A percentile compares a stretch with the other conserved stretches of the same genome.
These are phyloP conservation scores for Sitodiplosis mosellana DNA, from an alignment of 1,140 invertebrate species.

Conservation along the genomic window DNA sequence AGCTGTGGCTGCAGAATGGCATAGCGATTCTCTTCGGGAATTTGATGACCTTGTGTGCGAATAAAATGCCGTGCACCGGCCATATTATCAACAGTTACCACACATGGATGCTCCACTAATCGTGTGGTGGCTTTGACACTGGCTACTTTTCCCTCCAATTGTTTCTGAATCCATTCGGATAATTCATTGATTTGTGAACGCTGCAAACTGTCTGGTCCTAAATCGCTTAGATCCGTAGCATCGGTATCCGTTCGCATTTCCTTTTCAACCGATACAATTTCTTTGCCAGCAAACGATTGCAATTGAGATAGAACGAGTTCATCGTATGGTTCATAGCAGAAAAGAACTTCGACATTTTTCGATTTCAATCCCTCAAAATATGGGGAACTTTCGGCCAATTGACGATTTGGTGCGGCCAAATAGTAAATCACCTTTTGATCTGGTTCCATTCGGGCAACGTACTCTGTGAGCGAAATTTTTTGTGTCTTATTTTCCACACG, in stretches of 20 bases:
- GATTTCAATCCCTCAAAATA: slow-evolving; percentile 86
- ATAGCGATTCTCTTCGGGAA: slow-evolving; percentile 72
- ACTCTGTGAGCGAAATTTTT: slow-evolving; percentile 68
- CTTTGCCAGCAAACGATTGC: slow-evolving; percentile 58
- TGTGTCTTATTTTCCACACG: slow-evolving; percentile 38
- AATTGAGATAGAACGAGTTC: slow-evolving; percentile 87
- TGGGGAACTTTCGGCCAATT: slow-evolving; percentile 78
- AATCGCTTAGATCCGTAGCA: slow-evolving; percentile 33
- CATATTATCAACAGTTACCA: slow-evolving; percentile 90
- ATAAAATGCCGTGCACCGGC: slow-evolving; percentile 87
- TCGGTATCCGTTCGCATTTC: slow-evolving; percentile 66
- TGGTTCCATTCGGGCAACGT: slow-evolving; percentile 55
- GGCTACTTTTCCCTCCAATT: slow-evolving; percentile 41
- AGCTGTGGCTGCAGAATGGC: slow-evolving; percentile 75
- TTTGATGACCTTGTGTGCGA: slow-evolving; percentile 64
- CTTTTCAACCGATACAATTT: slow-evolving; percentile 81
- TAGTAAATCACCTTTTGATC: slow-evolving; percentile 84
- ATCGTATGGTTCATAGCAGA: slow-evolving; percentile 91
- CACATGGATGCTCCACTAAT: slow-evolving; percentile 78
- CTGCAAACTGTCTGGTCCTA: slow-evolving; percentile 45
- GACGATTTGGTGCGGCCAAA: slow-evolving; percentile 78
- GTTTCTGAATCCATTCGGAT: slow-evolving; percentile 43
- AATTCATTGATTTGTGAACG: slow-evolving; percentile 55
- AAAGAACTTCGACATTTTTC: slow-evolving; percentile 77
- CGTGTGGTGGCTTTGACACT: slow-evolving; percentile 65